phyloP scores from a whole-genome alignment of 2,113 vertebrate species.

The Dromaius novaehollandiae region DNA sequence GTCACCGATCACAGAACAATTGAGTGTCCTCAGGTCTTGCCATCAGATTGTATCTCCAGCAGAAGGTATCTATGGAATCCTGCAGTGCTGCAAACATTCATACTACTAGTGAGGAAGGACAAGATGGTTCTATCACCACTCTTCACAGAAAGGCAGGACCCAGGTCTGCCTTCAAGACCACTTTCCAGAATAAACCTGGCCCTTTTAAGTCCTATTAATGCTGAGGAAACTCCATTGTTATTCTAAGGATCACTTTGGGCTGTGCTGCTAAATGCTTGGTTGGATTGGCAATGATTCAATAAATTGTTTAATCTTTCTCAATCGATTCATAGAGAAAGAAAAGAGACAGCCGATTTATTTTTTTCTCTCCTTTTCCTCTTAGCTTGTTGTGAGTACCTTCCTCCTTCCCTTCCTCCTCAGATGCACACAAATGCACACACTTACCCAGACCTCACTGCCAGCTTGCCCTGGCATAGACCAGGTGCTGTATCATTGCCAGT shows the following conservation, averaged over 20 bases:
- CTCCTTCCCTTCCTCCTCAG: not conserved
- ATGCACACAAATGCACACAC: not conserved
- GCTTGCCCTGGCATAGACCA: not conserved
- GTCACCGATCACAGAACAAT: not conserved
- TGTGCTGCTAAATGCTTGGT: slow-evolving; percentile 12
- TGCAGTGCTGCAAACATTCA: not conserved
- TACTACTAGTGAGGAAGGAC: not conserved
- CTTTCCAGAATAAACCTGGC: not conserved
- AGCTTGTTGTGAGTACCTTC: not conserved
- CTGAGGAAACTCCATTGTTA: not conserved
- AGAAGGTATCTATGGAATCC: slow-evolving; percentile 17
- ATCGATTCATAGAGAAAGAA: not conserved
- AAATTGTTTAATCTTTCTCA: slow-evolving; percentile 59
- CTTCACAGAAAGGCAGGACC: not conserved
- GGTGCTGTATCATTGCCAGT: not conserved
- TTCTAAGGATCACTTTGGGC: not conserved
- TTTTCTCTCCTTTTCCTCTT: not conserved
- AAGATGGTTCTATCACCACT: not conserved
- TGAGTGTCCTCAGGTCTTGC: not conserved
- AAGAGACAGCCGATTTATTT: not conserved
- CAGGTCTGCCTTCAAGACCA: not conserved
- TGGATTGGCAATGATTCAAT: slow-evolving; percentile 43
- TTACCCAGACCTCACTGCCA: not conserved
- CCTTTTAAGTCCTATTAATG: not conserved
- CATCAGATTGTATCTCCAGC: not conserved